These are phyloP conservation scores for Coracopsis vasa DNA, from an alignment of 2,113 vertebrate genomes.

Conservation along the genomic window DNA sequence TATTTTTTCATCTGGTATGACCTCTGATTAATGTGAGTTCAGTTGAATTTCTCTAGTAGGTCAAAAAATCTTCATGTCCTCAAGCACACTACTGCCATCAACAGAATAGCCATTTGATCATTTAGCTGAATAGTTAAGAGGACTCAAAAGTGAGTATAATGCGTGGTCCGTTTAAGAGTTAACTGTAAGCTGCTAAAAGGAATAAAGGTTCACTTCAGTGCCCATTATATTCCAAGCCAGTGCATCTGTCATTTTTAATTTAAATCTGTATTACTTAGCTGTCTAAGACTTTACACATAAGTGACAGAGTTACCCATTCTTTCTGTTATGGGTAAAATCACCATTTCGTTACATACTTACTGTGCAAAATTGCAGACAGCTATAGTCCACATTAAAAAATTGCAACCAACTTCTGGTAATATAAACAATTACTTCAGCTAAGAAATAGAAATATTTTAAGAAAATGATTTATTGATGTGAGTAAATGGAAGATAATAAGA, in stretches of 20 bases:
- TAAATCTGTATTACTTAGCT: constrained; percentile 78
- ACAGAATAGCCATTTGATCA: neutral
- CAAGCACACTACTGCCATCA: neutral
- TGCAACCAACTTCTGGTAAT: neutral
- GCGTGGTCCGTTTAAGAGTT: constrained; percentile 58
- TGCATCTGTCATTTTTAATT: constrained; percentile 77
- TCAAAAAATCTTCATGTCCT: neutral
- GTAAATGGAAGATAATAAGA: neutral
- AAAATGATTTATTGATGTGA: neutral
- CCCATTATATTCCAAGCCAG: constrained; percentile 72
- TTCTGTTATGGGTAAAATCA: constrained; percentile 64
- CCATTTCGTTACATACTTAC: constrained; percentile 57
- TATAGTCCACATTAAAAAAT: neutral
- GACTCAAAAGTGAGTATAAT: constrained; percentile 37
- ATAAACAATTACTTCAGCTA: constrained; percentile 17
- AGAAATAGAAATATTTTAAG: neutral
- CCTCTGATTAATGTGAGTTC: neutral
- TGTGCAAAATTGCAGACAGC: constrained; percentile 38
- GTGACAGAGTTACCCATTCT: constrained; percentile 71
- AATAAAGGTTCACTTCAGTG: constrained; percentile 76
- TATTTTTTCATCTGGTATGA: neutral
- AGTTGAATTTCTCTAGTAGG: constrained; percentile 9
- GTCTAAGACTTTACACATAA: constrained; percentile 75
- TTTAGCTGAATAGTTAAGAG: neutral
- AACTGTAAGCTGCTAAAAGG: constrained; percentile 64